Percentiles rank a stretch among this genome's conserved stretches.
These are phyloP conservation scores for Tachuris rubrigastra DNA, from an alignment of 2,113 vertebrate genomes.

Conservation along the genomic window DNA sequence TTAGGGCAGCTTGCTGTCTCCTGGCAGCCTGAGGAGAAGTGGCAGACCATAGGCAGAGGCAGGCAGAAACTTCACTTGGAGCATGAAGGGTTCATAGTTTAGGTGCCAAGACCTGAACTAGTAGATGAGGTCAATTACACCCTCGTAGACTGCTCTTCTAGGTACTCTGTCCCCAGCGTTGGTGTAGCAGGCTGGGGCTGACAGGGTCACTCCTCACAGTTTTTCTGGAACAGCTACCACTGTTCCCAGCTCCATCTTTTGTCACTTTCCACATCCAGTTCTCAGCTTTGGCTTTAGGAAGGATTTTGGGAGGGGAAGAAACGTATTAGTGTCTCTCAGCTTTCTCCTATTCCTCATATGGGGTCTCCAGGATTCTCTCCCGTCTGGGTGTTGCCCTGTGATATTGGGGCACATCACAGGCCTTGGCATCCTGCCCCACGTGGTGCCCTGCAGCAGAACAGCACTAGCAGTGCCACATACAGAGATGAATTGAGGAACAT, in stretches of 20 bases:
- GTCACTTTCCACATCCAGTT: background rate
- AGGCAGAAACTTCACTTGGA: background rate
- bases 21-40: background rate
- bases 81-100: background rate
- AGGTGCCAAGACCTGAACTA: background rate
- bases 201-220: background rate
- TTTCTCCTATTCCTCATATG: background rate
- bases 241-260: background rate
- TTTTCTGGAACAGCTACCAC: background rate
- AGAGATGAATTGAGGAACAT: background rate
- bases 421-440: background rate
- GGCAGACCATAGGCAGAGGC: background rate
- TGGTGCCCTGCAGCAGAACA: background rate
- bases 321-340: background rate
- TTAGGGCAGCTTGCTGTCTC: background rate
- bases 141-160: fast-evolving
- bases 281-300: conserved; percentile 1
- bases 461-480: fast-evolving
- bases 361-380: background rate
- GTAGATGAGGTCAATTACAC: background rate
- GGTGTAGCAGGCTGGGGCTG: background rate
- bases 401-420: background rate
- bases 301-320: background rate
- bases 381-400: background rate
- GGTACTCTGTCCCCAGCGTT: background rate